Evolutionary conservation across 2,113 vertebrate species (phyloP).

Genomic region (Aptenodytes patagonicus): DNA sequence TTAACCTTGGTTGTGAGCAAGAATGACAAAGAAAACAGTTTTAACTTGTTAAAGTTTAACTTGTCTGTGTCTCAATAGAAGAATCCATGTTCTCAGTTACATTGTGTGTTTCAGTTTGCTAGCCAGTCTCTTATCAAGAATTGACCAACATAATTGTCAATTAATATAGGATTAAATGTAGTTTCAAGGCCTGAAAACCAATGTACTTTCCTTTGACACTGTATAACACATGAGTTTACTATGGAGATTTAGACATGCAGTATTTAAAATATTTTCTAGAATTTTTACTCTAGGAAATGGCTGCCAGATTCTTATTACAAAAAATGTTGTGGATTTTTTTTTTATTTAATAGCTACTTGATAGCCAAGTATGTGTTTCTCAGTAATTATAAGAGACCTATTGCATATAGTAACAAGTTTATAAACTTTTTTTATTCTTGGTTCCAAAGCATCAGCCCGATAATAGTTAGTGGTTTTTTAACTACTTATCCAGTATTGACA

Average conservation of each 20-base stretch:
- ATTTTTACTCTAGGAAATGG: neutral
- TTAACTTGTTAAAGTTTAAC: neutral
- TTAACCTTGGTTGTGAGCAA: neutral
- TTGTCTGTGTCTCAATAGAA: neutral
- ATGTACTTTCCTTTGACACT: neutral
- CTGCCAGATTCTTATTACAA: neutral
- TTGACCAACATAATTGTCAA: neutral
- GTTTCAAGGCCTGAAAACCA: neutral
- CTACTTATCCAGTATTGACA: neutral
- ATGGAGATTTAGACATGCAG: neutral
- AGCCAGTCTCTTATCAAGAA: neutral
- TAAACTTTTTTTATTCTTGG: neutral
- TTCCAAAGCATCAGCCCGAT: neutral
- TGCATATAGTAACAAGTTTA: neutral
- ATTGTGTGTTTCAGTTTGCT: neutral
- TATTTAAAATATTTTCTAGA: neutral
- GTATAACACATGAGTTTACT: neutral
- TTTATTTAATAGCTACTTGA: neutral
- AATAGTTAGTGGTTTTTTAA: neutral
- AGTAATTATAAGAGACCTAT: neutral
- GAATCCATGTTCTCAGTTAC: neutral
- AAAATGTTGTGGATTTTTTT: neutral
- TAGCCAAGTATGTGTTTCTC: neutral
- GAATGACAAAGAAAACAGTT: neutral
- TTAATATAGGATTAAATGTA: neutral